phyloP scores from a whole-genome alignment of 2,888 invertebrate species.

The Urechis unicinctus region DNA sequence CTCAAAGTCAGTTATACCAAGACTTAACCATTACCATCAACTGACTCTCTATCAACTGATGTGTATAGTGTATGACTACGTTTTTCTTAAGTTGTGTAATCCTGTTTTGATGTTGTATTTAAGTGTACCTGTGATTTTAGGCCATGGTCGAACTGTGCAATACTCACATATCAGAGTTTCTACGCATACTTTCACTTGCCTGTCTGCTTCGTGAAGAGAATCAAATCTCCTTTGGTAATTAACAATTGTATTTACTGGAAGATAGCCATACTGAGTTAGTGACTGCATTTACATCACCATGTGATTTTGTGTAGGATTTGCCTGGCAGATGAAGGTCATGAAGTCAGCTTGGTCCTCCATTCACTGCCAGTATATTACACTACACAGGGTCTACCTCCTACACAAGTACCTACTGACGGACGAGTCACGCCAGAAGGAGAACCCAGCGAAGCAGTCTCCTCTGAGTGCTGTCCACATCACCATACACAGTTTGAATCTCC shows the following conservation, averaged over 20 bases:
- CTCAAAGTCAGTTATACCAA: constrained; percentile 26
- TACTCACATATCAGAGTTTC: constrained; percentile 33
- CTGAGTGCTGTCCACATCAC: constrained; percentile 25
- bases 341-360: neutral
- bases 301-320: neutral
- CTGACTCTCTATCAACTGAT: too few species aligned
- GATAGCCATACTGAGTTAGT: too few species aligned
- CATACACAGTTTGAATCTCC: constrained; percentile 39
- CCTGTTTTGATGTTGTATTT: neutral
- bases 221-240: neutral
- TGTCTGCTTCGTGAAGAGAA: constrained; percentile 8
- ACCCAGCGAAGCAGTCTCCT: neutral
- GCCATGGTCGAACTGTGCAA: constrained; percentile 29
- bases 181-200: constrained; percentile 25
- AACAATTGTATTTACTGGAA: too few species aligned
- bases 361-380: neutral
- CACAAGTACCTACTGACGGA: neutral
- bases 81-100: too few species aligned
- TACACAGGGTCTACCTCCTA: neutral
- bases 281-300: too few species aligned
- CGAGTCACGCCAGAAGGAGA: neutral
- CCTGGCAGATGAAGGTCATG: neutral
- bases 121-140: too few species aligned
- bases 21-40: neutral
- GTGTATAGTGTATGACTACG: too few species aligned